Evolutionary conservation across 2,888 invertebrate species (phyloP).

Genomic region (Fragum whitleyi): DNA sequence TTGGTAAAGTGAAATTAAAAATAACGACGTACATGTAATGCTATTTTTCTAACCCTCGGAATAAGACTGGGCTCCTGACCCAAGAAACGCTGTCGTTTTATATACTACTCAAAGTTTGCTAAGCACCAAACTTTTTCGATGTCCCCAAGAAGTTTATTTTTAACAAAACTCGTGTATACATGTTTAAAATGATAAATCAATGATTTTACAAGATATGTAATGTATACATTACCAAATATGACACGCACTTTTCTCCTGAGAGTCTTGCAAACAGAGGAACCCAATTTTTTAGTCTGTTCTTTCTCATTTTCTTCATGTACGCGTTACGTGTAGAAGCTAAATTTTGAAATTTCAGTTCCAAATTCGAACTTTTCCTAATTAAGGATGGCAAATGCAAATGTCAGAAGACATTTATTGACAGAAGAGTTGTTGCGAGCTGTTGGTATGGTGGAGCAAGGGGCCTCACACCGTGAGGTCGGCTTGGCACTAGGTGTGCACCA

Average conservation of each 20-base stretch:
- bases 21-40: too few species aligned
- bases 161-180: not conserved
- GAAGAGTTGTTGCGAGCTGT: conserved; percentile 29
- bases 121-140: not conserved
- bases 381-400: conserved; percentile 11
- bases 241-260: not conserved
- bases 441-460: conserved; percentile 25
- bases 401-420: conserved; percentile 20
- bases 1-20: too few species aligned
- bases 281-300: not conserved
- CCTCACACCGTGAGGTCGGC: conserved; percentile 28
- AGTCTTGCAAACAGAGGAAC: not conserved
- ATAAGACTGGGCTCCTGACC: too few species aligned
- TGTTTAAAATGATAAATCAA: not conserved
- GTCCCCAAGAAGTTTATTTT: not conserved
- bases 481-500: conserved; percentile 30
- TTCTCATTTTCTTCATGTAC: not conserved
- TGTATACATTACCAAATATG: not conserved
- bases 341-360: not conserved
- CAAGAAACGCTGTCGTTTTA: too few species aligned
- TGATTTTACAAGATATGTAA: not conserved
- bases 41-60: too few species aligned
- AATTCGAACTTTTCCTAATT: not conserved
- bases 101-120: not conserved
- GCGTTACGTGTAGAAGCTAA: not conserved